A percentile compares a stretch with the other conserved stretches of the same genome.
Evolutionary conservation across 35 echinoderm and acorn worm species (phyloP).

Genomic region (Ophioderma brevispina): DNA sequence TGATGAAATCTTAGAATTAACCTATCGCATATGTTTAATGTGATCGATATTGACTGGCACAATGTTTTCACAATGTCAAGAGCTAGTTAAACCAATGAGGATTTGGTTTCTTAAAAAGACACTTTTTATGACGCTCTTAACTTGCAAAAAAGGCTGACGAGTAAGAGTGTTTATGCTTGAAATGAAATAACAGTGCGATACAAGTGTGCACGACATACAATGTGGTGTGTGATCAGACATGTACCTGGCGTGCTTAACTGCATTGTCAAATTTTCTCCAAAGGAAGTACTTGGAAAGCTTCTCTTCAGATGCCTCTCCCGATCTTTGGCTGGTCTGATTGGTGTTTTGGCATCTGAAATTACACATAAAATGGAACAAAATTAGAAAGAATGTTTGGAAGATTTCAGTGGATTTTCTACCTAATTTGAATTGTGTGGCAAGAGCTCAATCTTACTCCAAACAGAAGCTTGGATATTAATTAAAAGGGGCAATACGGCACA

Average conservation of each 20-base stretch:
- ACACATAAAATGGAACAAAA: too few species aligned
- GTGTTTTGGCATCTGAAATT: too few species aligned
- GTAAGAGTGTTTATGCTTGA: not conserved
- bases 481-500: too few species aligned
- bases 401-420: too few species aligned
- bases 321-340: too few species aligned
- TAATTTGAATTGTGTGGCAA: too few species aligned
- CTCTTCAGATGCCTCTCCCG: too few species aligned
- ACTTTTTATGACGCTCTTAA: too few species aligned
- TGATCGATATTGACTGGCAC: not conserved
- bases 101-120: not conserved
- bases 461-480: too few species aligned
- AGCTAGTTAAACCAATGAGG: not conserved
- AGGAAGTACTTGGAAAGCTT: too few species aligned
- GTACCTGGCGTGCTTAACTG: not conserved
- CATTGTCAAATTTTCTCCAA: not conserved
- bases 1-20: not conserved
- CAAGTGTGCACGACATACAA: not conserved
- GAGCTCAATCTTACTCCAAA: too few species aligned
- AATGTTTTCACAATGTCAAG: not conserved
- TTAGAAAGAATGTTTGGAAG: too few species aligned
- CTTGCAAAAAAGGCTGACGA: not conserved
- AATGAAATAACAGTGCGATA: not conserved
- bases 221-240: not conserved
- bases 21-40: not conserved